Evolutionary conservation across 1,140 invertebrate genomes (phyloP).

Genomic region (Hormaphis cornu): DNA sequence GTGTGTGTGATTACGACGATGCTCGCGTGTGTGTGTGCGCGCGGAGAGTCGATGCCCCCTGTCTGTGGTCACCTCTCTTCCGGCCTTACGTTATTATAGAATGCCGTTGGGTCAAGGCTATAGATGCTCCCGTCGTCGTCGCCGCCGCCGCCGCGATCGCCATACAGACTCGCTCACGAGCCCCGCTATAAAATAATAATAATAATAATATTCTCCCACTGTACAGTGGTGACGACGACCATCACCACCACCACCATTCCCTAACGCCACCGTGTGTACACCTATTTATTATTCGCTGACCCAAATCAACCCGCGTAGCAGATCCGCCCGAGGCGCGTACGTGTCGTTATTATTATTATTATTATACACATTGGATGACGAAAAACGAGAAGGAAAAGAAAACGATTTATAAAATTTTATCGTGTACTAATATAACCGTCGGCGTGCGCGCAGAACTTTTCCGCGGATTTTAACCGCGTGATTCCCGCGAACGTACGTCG

Average conservation of each 20-base stretch:
- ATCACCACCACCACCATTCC: background rate
- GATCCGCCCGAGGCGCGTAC: slow-evolving; percentile 9
- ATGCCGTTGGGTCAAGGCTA: slow-evolving; percentile 32
- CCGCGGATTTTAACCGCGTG: background rate
- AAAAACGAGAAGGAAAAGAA: slow-evolving; percentile 18
- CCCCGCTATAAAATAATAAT: slow-evolving; percentile 25
- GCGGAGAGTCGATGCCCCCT: slow-evolving; percentile 27
- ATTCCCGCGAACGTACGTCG: no score
- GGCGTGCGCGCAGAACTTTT: background rate
- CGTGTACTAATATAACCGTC: background rate
- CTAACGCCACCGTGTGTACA: background rate
- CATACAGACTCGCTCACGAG: slow-evolving; percentile 26
- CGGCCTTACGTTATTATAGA: slow-evolving; percentile 24
- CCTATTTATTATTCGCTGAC: background rate
- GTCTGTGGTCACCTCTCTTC: slow-evolving; percentile 32
- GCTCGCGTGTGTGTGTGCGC: background rate
- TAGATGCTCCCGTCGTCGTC: slow-evolving; percentile 18
- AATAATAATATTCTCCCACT: slow-evolving; percentile 31
- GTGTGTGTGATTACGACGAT: background rate
- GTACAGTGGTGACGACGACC: background rate
- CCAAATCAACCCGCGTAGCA: slow-evolving; percentile 26
- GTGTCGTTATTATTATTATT: no score
- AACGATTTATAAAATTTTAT: background rate
- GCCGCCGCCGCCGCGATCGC: slow-evolving; percentile 8
- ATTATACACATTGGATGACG: no score